Evolutionary conservation across 1,140 invertebrate genomes (phyloP).

Genomic region (Lepidurus arcticus): DNA sequence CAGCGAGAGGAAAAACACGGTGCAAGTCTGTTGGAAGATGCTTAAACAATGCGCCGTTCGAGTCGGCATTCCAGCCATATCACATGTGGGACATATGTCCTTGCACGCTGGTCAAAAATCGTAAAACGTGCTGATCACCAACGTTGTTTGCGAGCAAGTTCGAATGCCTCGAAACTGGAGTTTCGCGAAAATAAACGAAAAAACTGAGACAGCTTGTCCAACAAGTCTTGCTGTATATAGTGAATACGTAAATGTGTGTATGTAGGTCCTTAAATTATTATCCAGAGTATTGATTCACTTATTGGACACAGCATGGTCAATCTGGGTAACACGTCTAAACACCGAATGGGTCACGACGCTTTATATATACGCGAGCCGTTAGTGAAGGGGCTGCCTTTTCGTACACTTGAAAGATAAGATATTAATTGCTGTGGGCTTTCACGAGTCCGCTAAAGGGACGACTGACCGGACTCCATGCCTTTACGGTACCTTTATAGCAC

Average conservation of each 20-base stretch:
- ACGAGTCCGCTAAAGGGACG: slow-evolving; percentile 10
- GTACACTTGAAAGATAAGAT: background rate
- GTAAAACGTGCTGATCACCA: background rate
- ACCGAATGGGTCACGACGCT: background rate
- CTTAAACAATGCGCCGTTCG: slow-evolving; percentile 11
- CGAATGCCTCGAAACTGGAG: too few species aligned
- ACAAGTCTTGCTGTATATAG: background rate
- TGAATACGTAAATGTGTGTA: background rate
- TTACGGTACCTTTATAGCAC: slow-evolving; percentile 21
- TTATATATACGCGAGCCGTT: too few species aligned
- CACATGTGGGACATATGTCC: slow-evolving; percentile 9
- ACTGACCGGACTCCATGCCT: slow-evolving; percentile 17
- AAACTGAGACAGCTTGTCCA: background rate
- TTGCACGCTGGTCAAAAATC: background rate
- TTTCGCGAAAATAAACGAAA: too few species aligned
- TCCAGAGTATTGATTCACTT: background rate
- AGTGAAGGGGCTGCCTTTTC: too few species aligned
- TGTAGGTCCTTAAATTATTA: background rate
- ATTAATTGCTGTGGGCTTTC: slow-evolving; percentile 15
- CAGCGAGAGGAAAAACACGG: background rate
- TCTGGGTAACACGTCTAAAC: background rate
- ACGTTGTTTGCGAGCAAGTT: background rate
- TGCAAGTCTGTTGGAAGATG: background rate
- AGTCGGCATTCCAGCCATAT: slow-evolving; percentile 7
- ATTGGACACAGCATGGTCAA: background rate